These are phyloP conservation scores for Gymnopithys bicolor DNA, from an alignment of 2,797 vertebrate species.

Conservation along the genomic window DNA sequence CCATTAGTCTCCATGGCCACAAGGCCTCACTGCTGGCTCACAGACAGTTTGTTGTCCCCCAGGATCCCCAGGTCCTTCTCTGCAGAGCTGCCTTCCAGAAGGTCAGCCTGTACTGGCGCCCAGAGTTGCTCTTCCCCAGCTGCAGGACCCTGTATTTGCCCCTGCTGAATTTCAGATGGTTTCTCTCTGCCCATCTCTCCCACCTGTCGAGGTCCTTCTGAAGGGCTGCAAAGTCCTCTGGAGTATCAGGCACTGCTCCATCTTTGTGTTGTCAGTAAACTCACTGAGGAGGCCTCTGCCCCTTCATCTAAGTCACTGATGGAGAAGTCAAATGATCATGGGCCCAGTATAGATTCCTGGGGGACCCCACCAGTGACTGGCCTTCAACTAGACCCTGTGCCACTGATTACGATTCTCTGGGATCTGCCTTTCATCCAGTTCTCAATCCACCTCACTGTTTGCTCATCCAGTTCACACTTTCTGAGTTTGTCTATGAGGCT, in stretches of 20 bases:
- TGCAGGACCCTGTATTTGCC: not conserved
- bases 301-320: not conserved
- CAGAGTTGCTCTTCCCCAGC: not conserved
- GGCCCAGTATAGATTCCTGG: not conserved
- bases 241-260: not conserved
- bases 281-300: not conserved
- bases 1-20: accelerated
- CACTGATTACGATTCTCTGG: too few relatives aligned
- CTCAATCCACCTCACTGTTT: not conserved
- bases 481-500: not conserved
- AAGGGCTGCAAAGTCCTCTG: not conserved
- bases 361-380: not conserved
- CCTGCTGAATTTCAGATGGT: not conserved
- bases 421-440: not conserved
- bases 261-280: too few relatives aligned
- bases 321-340: not conserved
- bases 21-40: not conserved
- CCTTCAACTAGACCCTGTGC: not conserved
- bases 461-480: not conserved
- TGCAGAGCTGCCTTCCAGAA: not conserved
- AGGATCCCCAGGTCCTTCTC: not conserved
- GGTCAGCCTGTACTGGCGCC: not conserved
- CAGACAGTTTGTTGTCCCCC: not conserved
- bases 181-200: not conserved
- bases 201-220: not conserved